These are phyloP conservation scores for Caenorhabditis inopinata DNA, from an alignment of 1,140 invertebrate genomes.

Conservation along the genomic window DNA sequence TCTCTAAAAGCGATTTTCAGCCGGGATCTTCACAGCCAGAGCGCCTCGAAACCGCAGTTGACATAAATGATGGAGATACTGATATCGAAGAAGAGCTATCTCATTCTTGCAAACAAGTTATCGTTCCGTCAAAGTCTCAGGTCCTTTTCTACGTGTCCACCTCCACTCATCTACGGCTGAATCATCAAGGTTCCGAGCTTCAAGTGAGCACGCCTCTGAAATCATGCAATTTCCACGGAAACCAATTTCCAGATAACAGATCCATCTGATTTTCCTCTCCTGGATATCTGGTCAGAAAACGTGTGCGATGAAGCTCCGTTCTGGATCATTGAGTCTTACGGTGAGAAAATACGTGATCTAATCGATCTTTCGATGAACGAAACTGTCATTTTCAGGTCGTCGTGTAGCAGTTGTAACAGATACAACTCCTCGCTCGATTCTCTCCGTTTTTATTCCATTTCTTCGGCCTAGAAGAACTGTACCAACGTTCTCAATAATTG, in stretches of 20 bases:
- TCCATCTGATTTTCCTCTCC: slow-evolving; percentile 17
- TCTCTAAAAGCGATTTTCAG: too few species aligned
- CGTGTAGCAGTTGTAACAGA: slow-evolving; percentile 20
- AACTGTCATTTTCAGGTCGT: neutral
- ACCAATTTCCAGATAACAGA: neutral
- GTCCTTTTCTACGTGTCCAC: slow-evolving; percentile 17
- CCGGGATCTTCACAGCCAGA: neutral
- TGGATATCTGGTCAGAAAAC: slow-evolving; percentile 14
- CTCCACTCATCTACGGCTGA: neutral
- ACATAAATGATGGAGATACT: slow-evolving; percentile 13
- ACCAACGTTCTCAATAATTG: slow-evolving; percentile 13
- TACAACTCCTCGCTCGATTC: neutral
- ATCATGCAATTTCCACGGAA: neutral
- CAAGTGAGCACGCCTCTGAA: neutral
- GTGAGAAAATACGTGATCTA: neutral
- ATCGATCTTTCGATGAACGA: neutral
- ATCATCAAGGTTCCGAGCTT: slow-evolving; percentile 17
- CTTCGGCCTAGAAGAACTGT: neutral
- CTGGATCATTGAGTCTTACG: slow-evolving; percentile 16
- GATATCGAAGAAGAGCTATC: slow-evolving; percentile 26
- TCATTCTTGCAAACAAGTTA: slow-evolving; percentile 20
- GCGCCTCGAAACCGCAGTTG: neutral
- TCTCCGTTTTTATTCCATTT: slow-evolving; percentile 11
- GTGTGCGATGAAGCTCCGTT: slow-evolving; percentile 15
- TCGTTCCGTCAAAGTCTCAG: slow-evolving; percentile 10